Evolutionary conservation across 2,797 vertebrate species (phyloP), one percentile per base, ranked within the genome.

Genomic region (Aratinga solstitialis): DNA sequence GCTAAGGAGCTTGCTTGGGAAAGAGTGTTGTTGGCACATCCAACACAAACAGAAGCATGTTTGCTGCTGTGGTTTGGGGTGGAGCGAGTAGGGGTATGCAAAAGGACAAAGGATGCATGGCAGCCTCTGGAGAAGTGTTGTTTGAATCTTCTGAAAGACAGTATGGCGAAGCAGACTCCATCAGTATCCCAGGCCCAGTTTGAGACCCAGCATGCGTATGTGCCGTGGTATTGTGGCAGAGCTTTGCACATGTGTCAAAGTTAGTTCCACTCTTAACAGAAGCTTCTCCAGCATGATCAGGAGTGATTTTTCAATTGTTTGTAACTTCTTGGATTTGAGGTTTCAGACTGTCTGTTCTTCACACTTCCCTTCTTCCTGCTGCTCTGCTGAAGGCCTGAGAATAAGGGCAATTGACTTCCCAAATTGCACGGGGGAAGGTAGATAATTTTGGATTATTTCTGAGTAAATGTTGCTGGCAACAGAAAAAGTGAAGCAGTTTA

Each of bases 271-370:
- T 74, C 45, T 23, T 59, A 93, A 19, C 51, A 84, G 80, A 75
- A 76, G 43, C 51, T 87, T 94, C 40, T 71, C 34, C 83, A 69
- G 36, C 56, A 29, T 61, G 74, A 51, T 80, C 30, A 14, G 21
- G 11, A 85, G 61, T 67, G 72, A 40, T 71, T 67, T 95, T 76
- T 48, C 48, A 82, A 63, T 83, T 3, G 3, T 36, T 84, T 84
- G 17, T 89, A 93, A 91, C 89, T 95, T 95, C 93, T 96, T 95
- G 93, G 93, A 93, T 96, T 81, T 67, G 17, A 11, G 53, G 11
- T 80, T 92, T 62, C 26, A 29, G 34, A 15, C 32, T n/a, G 6
- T 12, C 23, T 89, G 36, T 80, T 87, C 51, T 65, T 81, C 51
- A 23, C 38, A 3, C 59, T 58, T 61, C 42, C 50, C 54, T 88